Conservation (phyloP, 2,888 invertebrate species). For the Drosophila incognita region DNA sequence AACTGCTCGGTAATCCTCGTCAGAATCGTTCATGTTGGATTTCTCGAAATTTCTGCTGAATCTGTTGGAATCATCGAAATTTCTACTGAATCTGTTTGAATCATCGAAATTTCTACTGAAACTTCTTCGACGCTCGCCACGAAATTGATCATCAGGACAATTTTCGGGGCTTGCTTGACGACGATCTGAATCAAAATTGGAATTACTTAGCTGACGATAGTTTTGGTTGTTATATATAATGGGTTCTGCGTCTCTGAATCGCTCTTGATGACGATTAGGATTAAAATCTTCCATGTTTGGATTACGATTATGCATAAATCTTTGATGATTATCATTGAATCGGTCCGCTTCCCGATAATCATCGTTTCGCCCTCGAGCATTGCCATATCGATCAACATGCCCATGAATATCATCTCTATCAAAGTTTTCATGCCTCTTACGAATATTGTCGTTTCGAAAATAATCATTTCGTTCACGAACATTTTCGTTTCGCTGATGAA, state of each 20-base stretch:
- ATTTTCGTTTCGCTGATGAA: constrained; percentile 1
- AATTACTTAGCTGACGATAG: constrained; percentile 1
- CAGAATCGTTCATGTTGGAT: not conserved
- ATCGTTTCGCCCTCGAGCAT: not conserved
- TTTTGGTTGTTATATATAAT: not conserved
- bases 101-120: constrained; percentile 10
- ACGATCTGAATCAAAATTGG: constrained; percentile 2
- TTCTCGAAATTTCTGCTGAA: not conserved
- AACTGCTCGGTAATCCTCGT: not conserved
- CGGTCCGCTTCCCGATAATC: not conserved
- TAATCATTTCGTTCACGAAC: not conserved
- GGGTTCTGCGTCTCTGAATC: not conserved
- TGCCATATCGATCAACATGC: not conserved
- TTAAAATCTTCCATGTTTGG: not conserved
- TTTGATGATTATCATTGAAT: constrained; percentile 1
- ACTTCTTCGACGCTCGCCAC: not conserved
- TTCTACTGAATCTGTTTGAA: not conserved
- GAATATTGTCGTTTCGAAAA: constrained; percentile 6
- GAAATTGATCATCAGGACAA: constrained; percentile 1
- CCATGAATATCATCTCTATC: not conserved
- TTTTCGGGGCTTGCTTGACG: constrained; percentile 5
- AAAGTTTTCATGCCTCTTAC: not conserved
- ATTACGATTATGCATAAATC: constrained; percentile 3
- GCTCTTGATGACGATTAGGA: constrained; percentile 1
- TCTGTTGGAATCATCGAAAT: not conserved